A percentile compares a stretch with the other conserved stretches of the same genome.
These are phyloP conservation scores for Eptesicus fuscus DNA, from an alignment of 2,113 vertebrate species.

Conservation along the genomic window DNA sequence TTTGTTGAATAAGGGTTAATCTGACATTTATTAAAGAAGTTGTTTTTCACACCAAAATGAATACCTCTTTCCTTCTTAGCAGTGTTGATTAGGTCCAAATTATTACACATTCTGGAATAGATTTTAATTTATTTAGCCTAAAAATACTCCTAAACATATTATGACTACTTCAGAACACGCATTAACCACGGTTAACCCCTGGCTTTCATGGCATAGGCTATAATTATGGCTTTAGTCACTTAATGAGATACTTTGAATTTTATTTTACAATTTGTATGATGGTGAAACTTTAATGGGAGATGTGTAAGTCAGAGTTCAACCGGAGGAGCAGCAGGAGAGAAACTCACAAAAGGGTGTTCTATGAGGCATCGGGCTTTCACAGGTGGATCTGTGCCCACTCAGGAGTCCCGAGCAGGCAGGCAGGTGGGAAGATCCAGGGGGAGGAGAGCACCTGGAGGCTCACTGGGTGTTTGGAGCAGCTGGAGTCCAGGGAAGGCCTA, in stretches of 20 bases:
- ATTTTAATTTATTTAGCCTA: not conserved
- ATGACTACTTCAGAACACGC: not conserved
- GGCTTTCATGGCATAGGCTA: not conserved
- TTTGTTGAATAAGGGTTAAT: not conserved
- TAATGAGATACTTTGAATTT: not conserved
- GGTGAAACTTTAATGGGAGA: not conserved
- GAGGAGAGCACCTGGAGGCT: not conserved
- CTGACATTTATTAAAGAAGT: not conserved
- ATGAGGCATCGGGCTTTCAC: not conserved
- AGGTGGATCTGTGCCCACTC: not conserved
- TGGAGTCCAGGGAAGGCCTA: not conserved
- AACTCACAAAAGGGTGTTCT: rapidly evolving
- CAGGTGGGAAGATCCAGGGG: not conserved
- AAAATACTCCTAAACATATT: not conserved
- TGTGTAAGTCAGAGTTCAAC: not conserved
- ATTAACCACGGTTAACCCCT: not conserved
- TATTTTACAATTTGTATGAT: not conserved
- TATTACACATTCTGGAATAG: not conserved
- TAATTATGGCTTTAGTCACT: not conserved
- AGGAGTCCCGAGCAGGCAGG: not conserved
- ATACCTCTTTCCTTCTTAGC: not conserved
- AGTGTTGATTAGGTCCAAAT: not conserved
- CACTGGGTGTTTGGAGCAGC: not conserved
- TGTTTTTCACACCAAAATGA: not conserved
- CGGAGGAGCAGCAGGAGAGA: not conserved